Evolutionary conservation across 1,140 invertebrate species (phyloP).

Genomic region (Antheraea pernyi): DNA sequence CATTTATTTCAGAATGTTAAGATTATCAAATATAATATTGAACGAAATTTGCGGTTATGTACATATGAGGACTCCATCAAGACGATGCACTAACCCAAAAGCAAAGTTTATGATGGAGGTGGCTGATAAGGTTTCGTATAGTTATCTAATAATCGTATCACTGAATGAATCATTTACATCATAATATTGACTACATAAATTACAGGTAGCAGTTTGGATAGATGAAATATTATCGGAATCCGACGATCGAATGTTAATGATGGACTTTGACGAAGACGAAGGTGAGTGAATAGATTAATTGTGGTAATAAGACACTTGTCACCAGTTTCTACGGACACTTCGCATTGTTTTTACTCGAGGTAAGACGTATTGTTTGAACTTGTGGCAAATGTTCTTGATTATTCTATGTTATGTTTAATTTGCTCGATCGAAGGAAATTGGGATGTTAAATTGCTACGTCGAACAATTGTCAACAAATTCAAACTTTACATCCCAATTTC

Average conservation of each 20-base stretch:
- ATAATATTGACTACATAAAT: not conserved
- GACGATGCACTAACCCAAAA: slow-evolving; percentile 47
- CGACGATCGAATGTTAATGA: slow-evolving; percentile 69
- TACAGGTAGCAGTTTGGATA: slow-evolving; percentile 66
- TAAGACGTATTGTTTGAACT: slow-evolving; percentile 41
- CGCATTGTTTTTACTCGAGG: slow-evolving; percentile 21
- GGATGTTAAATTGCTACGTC: slow-evolving; percentile 10
- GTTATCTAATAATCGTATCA: not conserved
- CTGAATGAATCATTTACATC: slow-evolving; percentile 16
- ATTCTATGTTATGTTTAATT: slow-evolving; percentile 5
- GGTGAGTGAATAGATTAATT: slow-evolving; percentile 37
- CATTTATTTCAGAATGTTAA: slow-evolving; percentile 47
- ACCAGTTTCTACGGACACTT: slow-evolving; percentile 28
- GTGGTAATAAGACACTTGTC: slow-evolving; percentile 30
- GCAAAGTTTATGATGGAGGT: slow-evolving; percentile 66
- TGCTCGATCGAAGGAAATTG: slow-evolving; percentile 27
- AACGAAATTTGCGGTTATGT: slow-evolving; percentile 50
- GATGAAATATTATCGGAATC: slow-evolving; percentile 65
- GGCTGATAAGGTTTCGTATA: slow-evolving; percentile 51
- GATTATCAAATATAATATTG: slow-evolving; percentile 61
- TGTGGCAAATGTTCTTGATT: slow-evolving; percentile 44
- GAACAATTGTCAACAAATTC: slow-evolving; percentile 47
- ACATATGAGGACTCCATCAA: slow-evolving; percentile 47
- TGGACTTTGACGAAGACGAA: slow-evolving; percentile 71
- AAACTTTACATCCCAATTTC: slow-evolving; percentile 22